Base-by-base conservation (phyloP, 2,113 vertebrate species). In the Calidris pygmaea region DNA sequence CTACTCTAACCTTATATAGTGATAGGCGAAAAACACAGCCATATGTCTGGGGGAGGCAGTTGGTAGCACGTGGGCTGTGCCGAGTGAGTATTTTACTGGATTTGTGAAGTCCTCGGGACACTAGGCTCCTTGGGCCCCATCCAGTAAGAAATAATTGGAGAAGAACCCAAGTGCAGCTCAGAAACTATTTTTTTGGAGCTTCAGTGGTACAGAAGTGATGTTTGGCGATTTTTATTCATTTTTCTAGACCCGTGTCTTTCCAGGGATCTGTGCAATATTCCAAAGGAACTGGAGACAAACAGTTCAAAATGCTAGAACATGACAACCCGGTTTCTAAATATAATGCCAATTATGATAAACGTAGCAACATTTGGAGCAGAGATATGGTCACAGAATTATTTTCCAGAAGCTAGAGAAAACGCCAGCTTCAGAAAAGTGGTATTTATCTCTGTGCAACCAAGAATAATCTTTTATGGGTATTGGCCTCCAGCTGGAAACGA, bases 31-130 rank as follows among this genome's bases (percentile, higher is more conserved):
- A 94, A 97, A 97, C 85, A 80, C 13, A 66, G 96, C 92, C 98
- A 98, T 98, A 96, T 98, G 98, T 95, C 93, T 95, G 97, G 97
- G 95, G 98, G 97, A 96, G 97, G 98, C 96, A 78, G 80, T 58
- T 78, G 87, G 96, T 87, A 83, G 95, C 95, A 87, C 2, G 97
- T 97, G 90, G 97, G 97, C 88, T 34, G 85, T 91, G 91, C 92
- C 62, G 87, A 96, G 94, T 73, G 90, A 96, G 95, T 84, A 86
- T 94, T 94, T 94, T 6, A 45, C 73, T 96, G 94, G 60, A 76
- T 97, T 94, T 96, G 95, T 94, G 84, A 97, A 96, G 74, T 93
- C 78, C 92, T 72, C 0, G 7, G 93, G 96, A 96, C 74, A 85
- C 67, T 73, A 59, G 85, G 66, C 76, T 34, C 15, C 12, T 62